Percentiles rank a stretch among this genome's conserved stretches.
These are phyloP conservation scores for Aphrocallistes beatrix DNA, from an alignment of 37 sponge, comb jelly and placozoan species.

Conservation along the genomic window DNA sequence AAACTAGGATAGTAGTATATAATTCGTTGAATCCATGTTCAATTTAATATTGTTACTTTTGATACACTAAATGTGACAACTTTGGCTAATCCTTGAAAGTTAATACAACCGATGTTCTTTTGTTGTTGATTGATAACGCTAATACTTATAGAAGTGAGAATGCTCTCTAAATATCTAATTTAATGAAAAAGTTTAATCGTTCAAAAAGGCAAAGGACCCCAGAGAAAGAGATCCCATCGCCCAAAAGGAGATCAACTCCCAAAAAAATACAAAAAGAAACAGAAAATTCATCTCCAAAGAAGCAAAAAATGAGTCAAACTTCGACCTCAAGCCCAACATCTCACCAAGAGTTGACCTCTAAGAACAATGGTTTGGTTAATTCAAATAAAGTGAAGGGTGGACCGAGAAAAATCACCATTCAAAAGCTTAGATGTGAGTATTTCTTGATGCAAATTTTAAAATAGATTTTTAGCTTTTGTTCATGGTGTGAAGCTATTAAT, in stretches of 20 bases:
- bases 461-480: neutral
- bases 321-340: too few species aligned
- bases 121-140: neutral
- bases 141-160: neutral
- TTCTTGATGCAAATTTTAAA: neutral
- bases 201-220: conserved; percentile 11
- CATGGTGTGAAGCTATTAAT: neutral
- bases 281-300: neutral
- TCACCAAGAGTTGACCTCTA: neutral
- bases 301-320: neutral
- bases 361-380: neutral
- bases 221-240: neutral
- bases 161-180: neutral
- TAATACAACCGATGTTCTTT: too few species aligned
- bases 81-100: too few species aligned
- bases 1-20: too few species aligned
- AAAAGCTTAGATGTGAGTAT: neutral
- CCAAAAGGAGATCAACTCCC: neutral
- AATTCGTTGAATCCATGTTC: too few species aligned
- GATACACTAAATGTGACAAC: too few species aligned
- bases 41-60: too few species aligned
- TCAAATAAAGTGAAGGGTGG: neutral
- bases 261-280: neutral
- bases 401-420: neutral
- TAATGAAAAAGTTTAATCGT: neutral